Percentiles rank a stretch among this genome's conserved stretches.
phyloP scores from a whole-genome alignment of 2,113 vertebrate genomes.

The Ia io region DNA sequence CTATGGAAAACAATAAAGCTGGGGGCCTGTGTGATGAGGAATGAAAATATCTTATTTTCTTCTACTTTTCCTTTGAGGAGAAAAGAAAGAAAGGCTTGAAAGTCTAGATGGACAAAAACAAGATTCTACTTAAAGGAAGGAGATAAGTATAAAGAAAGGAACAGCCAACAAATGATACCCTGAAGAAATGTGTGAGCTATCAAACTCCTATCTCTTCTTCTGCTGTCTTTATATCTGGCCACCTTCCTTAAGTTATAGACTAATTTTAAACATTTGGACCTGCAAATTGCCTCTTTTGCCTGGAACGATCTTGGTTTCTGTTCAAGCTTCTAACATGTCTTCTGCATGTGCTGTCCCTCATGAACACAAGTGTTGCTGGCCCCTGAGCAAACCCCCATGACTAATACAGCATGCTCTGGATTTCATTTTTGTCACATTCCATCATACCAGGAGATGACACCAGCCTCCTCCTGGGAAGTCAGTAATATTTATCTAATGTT shows the following conservation, averaged over 20 bases:
- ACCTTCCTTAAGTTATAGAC: background rate
- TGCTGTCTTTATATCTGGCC: background rate
- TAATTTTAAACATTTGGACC: background rate
- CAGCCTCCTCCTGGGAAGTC: background rate
- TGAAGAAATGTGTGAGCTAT: background rate
- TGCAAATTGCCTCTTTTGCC: background rate
- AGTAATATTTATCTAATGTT: background rate
- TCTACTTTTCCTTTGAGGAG: background rate
- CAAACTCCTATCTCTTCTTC: no score
- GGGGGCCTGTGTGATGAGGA: background rate
- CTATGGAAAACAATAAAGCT: background rate
- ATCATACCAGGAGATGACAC: background rate
- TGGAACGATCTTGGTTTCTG: background rate
- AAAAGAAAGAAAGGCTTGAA: background rate
- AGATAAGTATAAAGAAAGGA: background rate
- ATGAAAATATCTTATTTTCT: background rate
- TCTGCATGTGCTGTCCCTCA: rapidly evolving
- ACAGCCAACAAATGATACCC: no score
- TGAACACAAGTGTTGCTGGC: background rate
- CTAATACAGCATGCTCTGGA: rapidly evolving
- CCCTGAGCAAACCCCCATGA: background rate
- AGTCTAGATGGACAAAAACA: background rate
- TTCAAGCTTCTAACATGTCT: background rate
- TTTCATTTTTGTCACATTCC: background rate
- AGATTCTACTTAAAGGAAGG: background rate